Percentiles rank a stretch among this genome's conserved stretches.
phyloP scores from a whole-genome alignment of 2,888 invertebrate genomes.

The Tipula confusa region DNA sequence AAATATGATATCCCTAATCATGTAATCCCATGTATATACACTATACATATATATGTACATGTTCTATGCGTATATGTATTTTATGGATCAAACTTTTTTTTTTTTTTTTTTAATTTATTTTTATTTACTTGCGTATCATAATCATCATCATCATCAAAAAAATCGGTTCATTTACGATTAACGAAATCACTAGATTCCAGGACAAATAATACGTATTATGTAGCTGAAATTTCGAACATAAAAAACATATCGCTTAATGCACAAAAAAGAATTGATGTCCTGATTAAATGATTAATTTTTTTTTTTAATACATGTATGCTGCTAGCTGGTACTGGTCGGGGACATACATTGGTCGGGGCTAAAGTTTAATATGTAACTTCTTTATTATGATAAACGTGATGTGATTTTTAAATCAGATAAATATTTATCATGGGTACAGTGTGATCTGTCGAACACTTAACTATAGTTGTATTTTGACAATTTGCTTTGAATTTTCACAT shows the following conservation, averaged over 20 bases:
- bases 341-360: neutral
- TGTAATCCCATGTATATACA: neutral
- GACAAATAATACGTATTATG: conserved; percentile 6
- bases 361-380: conserved; percentile 26
- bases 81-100: neutral
- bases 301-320: neutral
- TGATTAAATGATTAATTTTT: conserved; percentile 27
- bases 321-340: neutral
- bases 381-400: conserved; percentile 29
- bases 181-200: neutral
- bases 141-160: conserved; percentile 20
- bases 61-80: neutral
- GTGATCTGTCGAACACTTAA: too few relatives aligned
- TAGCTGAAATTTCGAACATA: neutral
- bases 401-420: conserved; percentile 26
- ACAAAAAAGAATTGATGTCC: conserved; percentile 30
- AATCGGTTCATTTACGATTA: conserved; percentile 20
- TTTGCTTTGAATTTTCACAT: too few relatives aligned
- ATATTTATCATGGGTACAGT: neutral
- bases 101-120: conserved; percentile 5
- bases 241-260: conserved; percentile 29
- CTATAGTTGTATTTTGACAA: too few relatives aligned
- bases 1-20: conserved; percentile 20
- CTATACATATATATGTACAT: neutral
- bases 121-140: conserved; percentile 25